Evolutionary conservation across 2,797 vertebrate genomes (phyloP), one percentile per base, ranked within the genome.

Genomic region (Hirundo rustica): DNA sequence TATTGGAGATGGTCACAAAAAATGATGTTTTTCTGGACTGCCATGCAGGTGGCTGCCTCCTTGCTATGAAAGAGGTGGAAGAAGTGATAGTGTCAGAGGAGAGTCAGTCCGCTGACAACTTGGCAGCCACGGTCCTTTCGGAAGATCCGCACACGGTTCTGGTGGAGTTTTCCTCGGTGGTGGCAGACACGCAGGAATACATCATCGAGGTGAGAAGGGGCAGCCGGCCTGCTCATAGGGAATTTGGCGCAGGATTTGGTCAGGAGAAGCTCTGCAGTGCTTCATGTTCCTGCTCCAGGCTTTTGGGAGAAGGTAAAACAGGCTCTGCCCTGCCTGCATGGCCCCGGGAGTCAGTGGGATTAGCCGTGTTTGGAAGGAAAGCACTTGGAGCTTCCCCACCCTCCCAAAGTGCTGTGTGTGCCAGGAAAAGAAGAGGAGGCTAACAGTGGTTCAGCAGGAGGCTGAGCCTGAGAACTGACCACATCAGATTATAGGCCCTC

Each of bases 121-220:
- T 98, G 30, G 97, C 98, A 5, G 97, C 98, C 7, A 94, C 98
- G 0, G 98, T 99, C 14, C 98, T 99, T 13, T 97, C 98, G 0
- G 99, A 99, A 17, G 99, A 99, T 82, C 99, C 99, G 13, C 99
- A 99, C 20, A 98, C 99, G 0, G 98, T 99, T 36, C 95, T 99
- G 96, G 99, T 99, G 25, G 99, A 99, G 97, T 99, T 99, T 65
- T 99, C 99, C 3, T 99, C 99, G 0, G 98, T 99, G 94, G 99
- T 99, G 97, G 99, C 99, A 0, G 99, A 99, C 94, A 99, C 99
- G 32, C 99, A 99, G 97, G 99, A 99, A 89, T 99, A 99, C 93
- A 99, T 99, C 92, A 99, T 99, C 14, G 98, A 99, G 98, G 99
- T 99, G 96, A 95, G 92, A 14, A 25, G 12, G 2, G 10, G 25